These are phyloP conservation scores for Barbus barbus DNA, from an alignment of 2,113 vertebrate genomes.

Conservation along the genomic window DNA sequence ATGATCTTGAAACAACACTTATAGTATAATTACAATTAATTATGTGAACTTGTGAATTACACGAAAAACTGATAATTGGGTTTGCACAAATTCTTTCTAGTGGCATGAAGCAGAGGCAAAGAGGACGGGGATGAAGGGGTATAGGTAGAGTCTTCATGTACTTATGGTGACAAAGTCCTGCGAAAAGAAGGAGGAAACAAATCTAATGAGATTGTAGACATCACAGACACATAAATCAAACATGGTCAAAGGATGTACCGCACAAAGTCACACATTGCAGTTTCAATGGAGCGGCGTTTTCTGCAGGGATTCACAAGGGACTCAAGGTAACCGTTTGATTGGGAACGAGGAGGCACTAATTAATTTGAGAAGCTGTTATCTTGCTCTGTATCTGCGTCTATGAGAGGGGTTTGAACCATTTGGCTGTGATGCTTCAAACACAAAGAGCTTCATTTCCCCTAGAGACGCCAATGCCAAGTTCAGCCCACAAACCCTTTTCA, in stretches of 20 bases:
- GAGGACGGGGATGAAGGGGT: background rate
- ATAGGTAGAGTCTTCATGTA: conserved; percentile 35
- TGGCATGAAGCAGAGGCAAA: background rate
- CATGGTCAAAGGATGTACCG: conserved; percentile 36
- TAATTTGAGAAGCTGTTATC: conserved; percentile 55
- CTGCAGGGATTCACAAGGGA: conserved; percentile 9
- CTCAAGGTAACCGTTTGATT: conserved; percentile 37
- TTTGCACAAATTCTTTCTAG: background rate
- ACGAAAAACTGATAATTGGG: background rate
- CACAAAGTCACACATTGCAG: conserved; percentile 37
- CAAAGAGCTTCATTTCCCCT: conserved; percentile 49
- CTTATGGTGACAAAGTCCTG: conserved; percentile 74
- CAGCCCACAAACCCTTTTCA: conserved; percentile 55
- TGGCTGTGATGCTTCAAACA: conserved; percentile 50
- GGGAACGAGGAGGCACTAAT: conserved; percentile 38
- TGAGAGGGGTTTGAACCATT: conserved; percentile 50
- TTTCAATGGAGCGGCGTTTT: conserved; percentile 40
- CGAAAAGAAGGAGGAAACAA: background rate
- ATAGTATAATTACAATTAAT: no score
- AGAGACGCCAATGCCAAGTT: conserved; percentile 59
- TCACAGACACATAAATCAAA: conserved; percentile 45
- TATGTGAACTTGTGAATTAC: no score
- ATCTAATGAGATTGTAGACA: conserved; percentile 45
- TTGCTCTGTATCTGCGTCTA: conserved; percentile 52
- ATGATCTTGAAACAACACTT: background rate